Base-by-base conservation (phyloP, 2,888 invertebrate genomes). In the Thecophora atra region DNA sequence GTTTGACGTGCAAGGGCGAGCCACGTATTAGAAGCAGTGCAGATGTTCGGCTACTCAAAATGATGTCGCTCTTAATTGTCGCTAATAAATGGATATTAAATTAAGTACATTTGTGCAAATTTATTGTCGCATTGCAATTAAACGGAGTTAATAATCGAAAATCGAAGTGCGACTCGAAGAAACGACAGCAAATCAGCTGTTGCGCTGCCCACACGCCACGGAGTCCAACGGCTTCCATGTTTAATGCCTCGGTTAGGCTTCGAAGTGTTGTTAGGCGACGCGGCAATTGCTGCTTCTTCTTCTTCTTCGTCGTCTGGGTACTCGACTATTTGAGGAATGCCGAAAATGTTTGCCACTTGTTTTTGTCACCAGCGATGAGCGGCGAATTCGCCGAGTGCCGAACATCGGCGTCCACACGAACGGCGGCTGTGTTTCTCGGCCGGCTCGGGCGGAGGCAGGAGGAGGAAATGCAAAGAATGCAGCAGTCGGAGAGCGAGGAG, bases 81-180 rank as follows among this genome's bases (percentile, higher is more conserved):
- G n/a, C 11, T 11, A 54, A 52, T 66, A 54, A 65, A 66, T 67
- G 54, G 19, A 37, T 54, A 67, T 64, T 73, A 73, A 73, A 73
- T 73, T 73, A 47, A 26, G 58, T 58, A 71, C 62, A 67, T 66
- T 56, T 30, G 63, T 71, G 70, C 37, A 28, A 62, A 70, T 54
- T 71, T 72, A 47, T 70, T n/a, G n/a, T n/a, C n/a, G n/a, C n/a
- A n/a, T n/a, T n/a, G n/a, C n/a, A n/a, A n/a, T n/a, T n/a, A n/a
- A n/a, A n/a, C n/a, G n/a, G n/a, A n/a, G n/a, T n/a, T n/a, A n/a
- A n/a, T n/a, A n/a, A n/a, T n/a, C n/a, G n/a, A n/a, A n/a, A n/a
- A n/a, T n/a, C n/a, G n/a, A n/a, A n/a, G n/a, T n/a, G n/a, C n/a
- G n/a, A n/a, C n/a, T n/a, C n/a, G n/a, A n/a, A n/a, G n/a, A n/a